phyloP scores from a whole-genome alignment of 2,113 vertebrate genomes.

The Pterocles gutturalis region DNA sequence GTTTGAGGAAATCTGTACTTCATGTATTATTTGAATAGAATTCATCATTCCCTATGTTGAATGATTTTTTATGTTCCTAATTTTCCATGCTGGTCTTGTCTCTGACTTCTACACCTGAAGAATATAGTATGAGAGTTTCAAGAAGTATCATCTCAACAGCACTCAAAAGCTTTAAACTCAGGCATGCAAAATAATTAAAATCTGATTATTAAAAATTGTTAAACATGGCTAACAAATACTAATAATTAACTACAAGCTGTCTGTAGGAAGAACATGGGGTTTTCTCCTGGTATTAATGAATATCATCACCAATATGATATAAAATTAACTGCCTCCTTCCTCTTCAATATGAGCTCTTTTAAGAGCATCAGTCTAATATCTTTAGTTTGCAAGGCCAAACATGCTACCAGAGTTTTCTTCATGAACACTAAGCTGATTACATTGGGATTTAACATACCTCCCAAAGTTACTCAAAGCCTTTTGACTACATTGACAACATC shows the following conservation, averaged over 20 bases:
- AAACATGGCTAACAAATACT: background rate
- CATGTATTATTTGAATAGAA: background rate
- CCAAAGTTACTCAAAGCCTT: background rate
- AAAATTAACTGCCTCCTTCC: background rate
- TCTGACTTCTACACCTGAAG: background rate
- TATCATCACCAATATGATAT: accelerated
- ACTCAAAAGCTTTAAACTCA: background rate
- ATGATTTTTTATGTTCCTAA: background rate
- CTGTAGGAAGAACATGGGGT: background rate
- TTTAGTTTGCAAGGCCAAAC: background rate
- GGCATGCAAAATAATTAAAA: background rate
- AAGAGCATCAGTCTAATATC: background rate
- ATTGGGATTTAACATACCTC: background rate
- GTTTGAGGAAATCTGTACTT: background rate
- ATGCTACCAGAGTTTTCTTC: background rate
- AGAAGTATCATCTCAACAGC: background rate
- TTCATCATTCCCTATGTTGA: background rate
- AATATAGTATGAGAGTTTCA: background rate
- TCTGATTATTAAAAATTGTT: background rate
- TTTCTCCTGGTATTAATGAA: background rate
- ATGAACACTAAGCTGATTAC: background rate
- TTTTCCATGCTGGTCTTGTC: background rate
- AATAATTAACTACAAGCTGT: background rate
- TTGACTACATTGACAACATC: background rate
- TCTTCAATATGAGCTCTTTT: background rate